Conservation (phyloP, 2,888 invertebrate genomes). For the Muschampia staudingeri region DNA sequence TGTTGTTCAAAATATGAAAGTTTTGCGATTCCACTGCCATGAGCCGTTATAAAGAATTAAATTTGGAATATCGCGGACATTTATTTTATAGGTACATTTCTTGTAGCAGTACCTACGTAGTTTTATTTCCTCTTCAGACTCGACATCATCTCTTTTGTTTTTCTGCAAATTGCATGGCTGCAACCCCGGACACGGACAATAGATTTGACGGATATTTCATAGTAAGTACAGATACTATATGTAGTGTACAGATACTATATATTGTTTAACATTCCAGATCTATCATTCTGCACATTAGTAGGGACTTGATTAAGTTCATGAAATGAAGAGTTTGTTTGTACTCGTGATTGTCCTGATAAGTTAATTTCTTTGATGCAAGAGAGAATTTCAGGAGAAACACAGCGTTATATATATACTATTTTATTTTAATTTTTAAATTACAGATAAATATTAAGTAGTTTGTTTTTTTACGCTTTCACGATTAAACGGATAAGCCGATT, state of each 20-base stretch:
- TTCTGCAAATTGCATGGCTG: too few relatives aligned
- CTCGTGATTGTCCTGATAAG: too few relatives aligned
- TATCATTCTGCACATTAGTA: slow-evolving; percentile 4
- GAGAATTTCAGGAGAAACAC: too few relatives aligned
- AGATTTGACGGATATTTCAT: slow-evolving; percentile 38
- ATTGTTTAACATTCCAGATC: slow-evolving; percentile 15
- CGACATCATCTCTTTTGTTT: slow-evolving; percentile 29
- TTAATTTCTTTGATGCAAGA: too few relatives aligned
- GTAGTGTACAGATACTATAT: too few relatives aligned
- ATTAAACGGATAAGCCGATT: too few relatives aligned
- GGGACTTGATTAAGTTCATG: background rate
- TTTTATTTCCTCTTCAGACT: slow-evolving; percentile 75
- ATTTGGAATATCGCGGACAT: slow-evolving; percentile 75
- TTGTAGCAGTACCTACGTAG: slow-evolving; percentile 44
- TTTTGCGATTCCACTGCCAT: slow-evolving; percentile 64
- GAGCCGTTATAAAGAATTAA: slow-evolving; percentile 72
- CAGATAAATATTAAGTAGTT: too few relatives aligned
- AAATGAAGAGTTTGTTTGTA: too few relatives aligned
- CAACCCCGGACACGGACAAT: slow-evolving; percentile 65
- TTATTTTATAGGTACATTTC: slow-evolving; percentile 64
- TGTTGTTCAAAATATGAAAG: slow-evolving; percentile 55
- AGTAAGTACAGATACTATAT: too few relatives aligned
- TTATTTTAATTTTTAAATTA: too few relatives aligned
- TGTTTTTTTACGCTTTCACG: too few relatives aligned
- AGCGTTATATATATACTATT: too few relatives aligned